Conservation (phyloP, 2,113 vertebrate species). For the Proteles cristata region DNA sequence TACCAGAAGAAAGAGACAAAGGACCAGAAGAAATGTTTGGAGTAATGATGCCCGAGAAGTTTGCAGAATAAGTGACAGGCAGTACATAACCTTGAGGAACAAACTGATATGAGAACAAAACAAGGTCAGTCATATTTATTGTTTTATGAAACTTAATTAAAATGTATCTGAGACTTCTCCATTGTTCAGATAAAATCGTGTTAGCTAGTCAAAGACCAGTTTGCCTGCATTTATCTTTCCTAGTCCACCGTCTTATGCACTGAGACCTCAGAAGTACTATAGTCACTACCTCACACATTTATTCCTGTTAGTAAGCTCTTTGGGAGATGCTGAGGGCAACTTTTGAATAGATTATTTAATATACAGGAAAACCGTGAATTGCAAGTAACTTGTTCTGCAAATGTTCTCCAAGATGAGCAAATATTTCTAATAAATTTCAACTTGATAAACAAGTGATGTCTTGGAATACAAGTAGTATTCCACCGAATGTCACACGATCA, state of each 20-base stretch:
- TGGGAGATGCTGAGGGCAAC: background rate
- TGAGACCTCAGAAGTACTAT: background rate
- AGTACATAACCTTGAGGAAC: background rate
- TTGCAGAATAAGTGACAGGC: background rate
- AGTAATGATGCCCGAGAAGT: background rate
- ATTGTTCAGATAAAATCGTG: background rate
- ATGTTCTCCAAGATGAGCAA: no score
- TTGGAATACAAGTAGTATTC: no score
- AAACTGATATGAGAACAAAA: background rate
- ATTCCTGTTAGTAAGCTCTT: background rate
- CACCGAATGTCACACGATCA: no score
- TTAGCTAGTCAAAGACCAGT: background rate
- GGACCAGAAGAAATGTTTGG: background rate
- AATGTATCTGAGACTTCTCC: background rate
- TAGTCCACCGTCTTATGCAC: background rate
- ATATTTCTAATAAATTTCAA: no score
- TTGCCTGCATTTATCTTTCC: background rate
- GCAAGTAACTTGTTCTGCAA: no score
- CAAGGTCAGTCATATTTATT: background rate
- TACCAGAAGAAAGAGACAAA: background rate
- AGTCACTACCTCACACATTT: background rate
- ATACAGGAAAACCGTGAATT: background rate
- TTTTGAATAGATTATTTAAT: background rate
- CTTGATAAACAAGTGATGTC: no score
- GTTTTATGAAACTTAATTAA: background rate